A percentile compares a stretch with the other conserved stretches of the same genome.
phyloP scores from a whole-genome alignment of 2,797 vertebrate species.

The Pogoniulus pusillus region DNA sequence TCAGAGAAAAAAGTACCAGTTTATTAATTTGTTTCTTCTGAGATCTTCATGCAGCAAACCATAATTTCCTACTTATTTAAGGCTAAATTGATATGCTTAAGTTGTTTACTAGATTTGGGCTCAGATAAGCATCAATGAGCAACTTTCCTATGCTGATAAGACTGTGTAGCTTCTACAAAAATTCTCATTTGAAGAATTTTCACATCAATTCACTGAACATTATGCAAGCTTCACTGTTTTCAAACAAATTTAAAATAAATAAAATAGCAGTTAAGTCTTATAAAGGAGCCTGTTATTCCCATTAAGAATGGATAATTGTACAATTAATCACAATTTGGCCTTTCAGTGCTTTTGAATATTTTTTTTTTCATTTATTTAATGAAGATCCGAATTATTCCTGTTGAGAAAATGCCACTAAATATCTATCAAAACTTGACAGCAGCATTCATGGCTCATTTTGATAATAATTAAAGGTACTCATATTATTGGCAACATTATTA shows the following conservation, averaged over 20 bases:
- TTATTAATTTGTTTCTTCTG: not conserved
- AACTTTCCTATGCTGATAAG: not conserved
- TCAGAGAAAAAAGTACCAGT: not conserved
- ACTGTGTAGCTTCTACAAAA: not conserved
- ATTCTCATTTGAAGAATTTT: not conserved
- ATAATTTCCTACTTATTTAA: not conserved
- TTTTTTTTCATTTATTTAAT: not conserved
- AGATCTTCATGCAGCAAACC: not conserved
- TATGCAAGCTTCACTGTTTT: not conserved
- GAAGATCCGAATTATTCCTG: not conserved
- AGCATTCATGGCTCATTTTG: not conserved
- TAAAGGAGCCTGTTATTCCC: not conserved
- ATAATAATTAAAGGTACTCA: not conserved
- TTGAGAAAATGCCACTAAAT: not conserved
- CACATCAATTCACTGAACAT: not conserved
- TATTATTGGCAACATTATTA: not conserved
- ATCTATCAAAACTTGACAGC: not conserved
- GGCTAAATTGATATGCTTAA: not conserved
- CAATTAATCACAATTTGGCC: not conserved
- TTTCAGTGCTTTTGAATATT: not conserved
- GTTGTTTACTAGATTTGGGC: not conserved
- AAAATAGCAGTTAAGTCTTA: not conserved
- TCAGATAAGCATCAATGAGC: not conserved
- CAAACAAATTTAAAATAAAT: not conserved
- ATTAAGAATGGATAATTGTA: not conserved